phyloP scores from a whole-genome alignment of 2,797 vertebrate species.

The Typhlichthys subterraneus region DNA sequence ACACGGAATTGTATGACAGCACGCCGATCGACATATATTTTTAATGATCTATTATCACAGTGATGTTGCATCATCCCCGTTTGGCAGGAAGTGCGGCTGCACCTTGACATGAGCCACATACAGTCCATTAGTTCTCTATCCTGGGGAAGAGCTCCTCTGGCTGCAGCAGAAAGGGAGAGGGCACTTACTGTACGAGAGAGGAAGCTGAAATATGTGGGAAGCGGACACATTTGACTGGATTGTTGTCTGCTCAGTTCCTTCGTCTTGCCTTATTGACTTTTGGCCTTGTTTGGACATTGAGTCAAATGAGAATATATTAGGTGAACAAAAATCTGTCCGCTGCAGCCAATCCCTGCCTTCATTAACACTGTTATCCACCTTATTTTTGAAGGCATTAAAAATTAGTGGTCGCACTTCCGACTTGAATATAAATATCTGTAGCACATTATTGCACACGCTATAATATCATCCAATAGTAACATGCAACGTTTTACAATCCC shows the following conservation, averaged over 20 bases:
- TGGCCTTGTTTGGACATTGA: not conserved
- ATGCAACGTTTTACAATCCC: no score
- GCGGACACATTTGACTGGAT: no score
- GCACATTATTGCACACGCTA: not conserved
- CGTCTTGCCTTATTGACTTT: not conserved
- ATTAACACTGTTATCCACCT: no score
- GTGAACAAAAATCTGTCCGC: no score
- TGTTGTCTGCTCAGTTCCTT: not conserved
- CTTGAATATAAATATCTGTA: no score
- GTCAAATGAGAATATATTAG: no score
- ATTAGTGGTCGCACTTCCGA: no score
- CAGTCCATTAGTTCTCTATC: conserved; percentile 50
- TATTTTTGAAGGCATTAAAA: no score
- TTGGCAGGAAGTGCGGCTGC: conserved; percentile 41
- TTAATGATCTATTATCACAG: conserved; percentile 69
- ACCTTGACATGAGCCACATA: conserved; percentile 50
- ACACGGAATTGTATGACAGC: conserved; percentile 56
- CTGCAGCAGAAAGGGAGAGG: not conserved
- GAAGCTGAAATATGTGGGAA: not conserved
- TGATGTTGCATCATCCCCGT: conserved; percentile 52
- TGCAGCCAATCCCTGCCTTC: no score
- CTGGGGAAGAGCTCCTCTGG: conserved; percentile 25
- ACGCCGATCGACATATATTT: conserved; percentile 61
- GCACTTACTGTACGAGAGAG: not conserved
- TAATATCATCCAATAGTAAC: conserved; percentile 43